These are phyloP conservation scores for Orgyia antiqua DNA, from an alignment of 2,888 invertebrate genomes.

Conservation along the genomic window DNA sequence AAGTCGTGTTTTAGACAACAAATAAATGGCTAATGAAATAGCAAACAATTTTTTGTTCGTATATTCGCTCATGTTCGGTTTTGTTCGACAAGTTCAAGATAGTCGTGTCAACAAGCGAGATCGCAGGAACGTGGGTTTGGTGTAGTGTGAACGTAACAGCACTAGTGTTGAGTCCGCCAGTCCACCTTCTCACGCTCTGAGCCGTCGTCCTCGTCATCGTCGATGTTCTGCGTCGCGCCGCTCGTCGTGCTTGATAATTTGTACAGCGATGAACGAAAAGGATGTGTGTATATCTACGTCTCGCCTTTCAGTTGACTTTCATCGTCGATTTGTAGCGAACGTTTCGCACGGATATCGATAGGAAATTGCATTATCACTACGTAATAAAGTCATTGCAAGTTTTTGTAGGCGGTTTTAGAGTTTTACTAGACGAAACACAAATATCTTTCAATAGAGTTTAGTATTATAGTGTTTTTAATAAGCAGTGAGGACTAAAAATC, in stretches of 20 bases:
- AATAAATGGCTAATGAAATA: slow-evolving; percentile 46
- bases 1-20: slow-evolving; percentile 40
- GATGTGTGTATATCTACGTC: slow-evolving; percentile 76
- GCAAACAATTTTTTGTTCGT: slow-evolving; percentile 42
- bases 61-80: slow-evolving; percentile 52
- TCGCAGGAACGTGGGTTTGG: slow-evolving; percentile 41
- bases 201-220: slow-evolving; percentile 32
- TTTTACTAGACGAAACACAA: slow-evolving; percentile 29
- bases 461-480: slow-evolving; percentile 25
- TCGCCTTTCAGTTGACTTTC: slow-evolving; percentile 79
- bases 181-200: slow-evolving; percentile 41
- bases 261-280: slow-evolving; percentile 70
- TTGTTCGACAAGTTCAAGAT: slow-evolving; percentile 47
- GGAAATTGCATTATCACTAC: slow-evolving; percentile 72
- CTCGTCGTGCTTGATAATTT: slow-evolving; percentile 64
- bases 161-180: slow-evolving; percentile 49
- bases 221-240: slow-evolving; percentile 35
- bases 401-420: slow-evolving; percentile 35
- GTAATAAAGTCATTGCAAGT: slow-evolving; percentile 64
- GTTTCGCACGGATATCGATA: slow-evolving; percentile 74
- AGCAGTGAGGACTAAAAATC: slow-evolving; percentile 36
- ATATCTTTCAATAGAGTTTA: slow-evolving; percentile 18
- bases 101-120: slow-evolving; percentile 61
- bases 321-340: slow-evolving; percentile 76
- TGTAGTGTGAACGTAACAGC: slow-evolving; percentile 59